phyloP scores from a whole-genome alignment of 2,888 invertebrate genomes.

The Melipona bicolor region DNA sequence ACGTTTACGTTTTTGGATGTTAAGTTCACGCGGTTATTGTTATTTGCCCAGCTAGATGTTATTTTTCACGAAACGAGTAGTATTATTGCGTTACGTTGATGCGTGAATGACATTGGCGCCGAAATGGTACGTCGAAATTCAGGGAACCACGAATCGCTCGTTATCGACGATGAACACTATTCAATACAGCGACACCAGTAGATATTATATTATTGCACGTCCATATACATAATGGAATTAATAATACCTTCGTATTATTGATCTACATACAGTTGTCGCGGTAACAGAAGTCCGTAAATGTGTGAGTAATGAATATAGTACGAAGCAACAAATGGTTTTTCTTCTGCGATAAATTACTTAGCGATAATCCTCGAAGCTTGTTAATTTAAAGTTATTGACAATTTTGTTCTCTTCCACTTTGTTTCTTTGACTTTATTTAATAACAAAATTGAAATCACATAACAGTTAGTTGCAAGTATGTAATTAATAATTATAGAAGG shows the following conservation, averaged over 20 bases:
- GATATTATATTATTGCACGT: conserved; percentile 54
- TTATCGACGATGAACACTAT: conserved; percentile 47
- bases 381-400: not conserved
- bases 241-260: conserved; percentile 58
- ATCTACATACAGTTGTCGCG: conserved; percentile 47
- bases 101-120: conserved; percentile 22
- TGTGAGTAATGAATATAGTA: not conserved
- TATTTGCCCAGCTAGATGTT: not conserved
- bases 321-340: not conserved
- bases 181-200: conserved; percentile 43
- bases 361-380: too few relatives aligned
- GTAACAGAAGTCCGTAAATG: conserved; percentile 27
- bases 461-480: not conserved
- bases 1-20: too few relatives aligned
- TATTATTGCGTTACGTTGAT: conserved; percentile 10
- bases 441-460: too few relatives aligned
- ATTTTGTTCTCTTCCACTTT: not conserved
- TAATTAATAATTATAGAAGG: not conserved
- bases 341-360: not conserved
- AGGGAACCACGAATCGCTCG: conserved; percentile 22
- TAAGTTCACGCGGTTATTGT: not conserved
- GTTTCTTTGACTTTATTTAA: too few relatives aligned
- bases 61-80: not conserved
- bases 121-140: conserved; percentile 13
- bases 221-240: conserved; percentile 50